Base-by-base conservation (phyloP, 2,113 vertebrate genomes). In the Gambusia affinis region DNA sequence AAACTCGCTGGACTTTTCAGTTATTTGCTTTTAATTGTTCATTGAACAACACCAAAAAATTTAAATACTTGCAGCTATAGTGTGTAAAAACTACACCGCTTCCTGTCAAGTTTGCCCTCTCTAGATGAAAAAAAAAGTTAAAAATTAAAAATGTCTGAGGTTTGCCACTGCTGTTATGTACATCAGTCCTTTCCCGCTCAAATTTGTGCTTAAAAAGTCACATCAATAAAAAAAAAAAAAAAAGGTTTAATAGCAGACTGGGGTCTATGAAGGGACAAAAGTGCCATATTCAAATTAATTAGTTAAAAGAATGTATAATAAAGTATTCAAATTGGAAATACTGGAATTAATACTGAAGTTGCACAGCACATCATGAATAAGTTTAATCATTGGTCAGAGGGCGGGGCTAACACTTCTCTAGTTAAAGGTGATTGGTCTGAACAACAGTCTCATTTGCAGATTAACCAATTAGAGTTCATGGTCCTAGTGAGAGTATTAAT, bases 121-220 rank as follows among this genome's bases (percentile, higher is more conserved):
- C 15, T 60, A 27, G 44, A 76, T 31, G 73, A 88, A 51, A 8
- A 8, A 22, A 65, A 79, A 85, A 27, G 27, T 27, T 27, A 27
- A 27, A 33, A 35, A 31, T 31, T 7, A 35, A 7, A 37, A 80
- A 74, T 14, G 19, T 37, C 35, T 79, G 57, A 81, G 66, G 66
- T 85, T 67, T 64, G 57, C 73, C 75, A 37, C 60, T 27, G 44
- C 78, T 30, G 64, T 73, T 33, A 14, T 33, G n/a, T 77, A 68
- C 67, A 67, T 15, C 65, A 42, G 12, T 60, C 10, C 19, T n/a
- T 44, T 70, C 31, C 57, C 4, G 54, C 79, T 74, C 61, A 62
- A 31, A 60, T 81, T 33, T 82, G 64, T 75, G 80, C 83, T 80
- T 63, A 8, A 75, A 54, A 17, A 82, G 60, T 74, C 29, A 35